Base-by-base conservation (phyloP, 2,797 vertebrate species). In the Echeneis naucrates region DNA sequence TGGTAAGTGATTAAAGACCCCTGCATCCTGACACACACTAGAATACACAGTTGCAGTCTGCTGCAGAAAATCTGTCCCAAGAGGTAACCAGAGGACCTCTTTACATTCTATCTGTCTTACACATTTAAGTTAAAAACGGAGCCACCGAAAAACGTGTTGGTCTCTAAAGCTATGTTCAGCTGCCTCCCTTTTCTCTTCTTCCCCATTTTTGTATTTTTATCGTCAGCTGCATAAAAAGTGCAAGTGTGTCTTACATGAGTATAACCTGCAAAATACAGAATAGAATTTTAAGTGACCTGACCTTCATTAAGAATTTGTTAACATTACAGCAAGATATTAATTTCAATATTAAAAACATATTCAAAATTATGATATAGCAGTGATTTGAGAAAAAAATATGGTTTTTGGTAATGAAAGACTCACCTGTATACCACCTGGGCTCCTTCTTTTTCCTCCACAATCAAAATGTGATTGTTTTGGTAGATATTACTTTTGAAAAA, bases 1-100 rank as follows among this genome's bases (percentile, higher is more conserved):
- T 55, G 56, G 23, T 27, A 8, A 60, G 51, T 66, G 71, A 70
- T 79, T 77, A 53, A 70, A 62, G 47, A 54, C 37, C 16, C 16
- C 37, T 40, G 52, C 21, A 37, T 50, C 51, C 14, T 1, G 19
- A 60, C 62, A 53, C 37, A 30, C 42, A 16, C 30, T 23, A 9
- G 21, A 23, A 23, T 30, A 3, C 40, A 52, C 26, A 55, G 12
- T 17, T 47, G 68, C 32, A 21, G 40, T 4, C 56, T 54, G 32
- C 35, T 23, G 45, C 51, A 53, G 44, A 33, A 5, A 45, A 40
- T 37, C 37, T 27, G 5, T 24, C 19, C 67, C 10, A 2, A 13
- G 64, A 32, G 45, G 38, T 27, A 59, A 56, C 23, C 16, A 19
- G 12, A 42, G 33, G 24, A 59, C 8, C 42, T n/a, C 2, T 68